phyloP scores from a whole-genome alignment of 2,888 invertebrate genomes.

The Cheilosia scutellata region DNA sequence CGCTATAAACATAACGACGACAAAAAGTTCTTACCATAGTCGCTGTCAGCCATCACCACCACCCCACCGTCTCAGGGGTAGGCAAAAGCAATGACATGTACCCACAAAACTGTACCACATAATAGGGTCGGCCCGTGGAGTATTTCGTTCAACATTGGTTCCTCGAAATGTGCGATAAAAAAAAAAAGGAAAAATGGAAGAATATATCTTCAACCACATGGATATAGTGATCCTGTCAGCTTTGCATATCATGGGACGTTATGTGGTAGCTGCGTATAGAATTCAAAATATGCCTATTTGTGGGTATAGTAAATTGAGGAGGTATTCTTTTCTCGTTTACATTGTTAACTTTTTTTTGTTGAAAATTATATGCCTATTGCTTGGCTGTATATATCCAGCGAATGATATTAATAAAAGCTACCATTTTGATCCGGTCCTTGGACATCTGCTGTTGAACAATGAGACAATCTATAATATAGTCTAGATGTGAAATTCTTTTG shows the following conservation, averaged over 20 bases:
- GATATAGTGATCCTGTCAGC: conserved; percentile 16
- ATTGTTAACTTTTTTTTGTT: conserved; percentile 17
- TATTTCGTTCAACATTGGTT: background rate
- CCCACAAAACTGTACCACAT: conserved; percentile 35
- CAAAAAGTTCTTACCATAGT: conserved; percentile 1
- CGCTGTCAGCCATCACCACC: conserved; percentile 1
- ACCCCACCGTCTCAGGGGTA: conserved; percentile 21
- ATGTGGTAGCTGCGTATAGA: background rate
- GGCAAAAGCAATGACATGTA: conserved; percentile 15
- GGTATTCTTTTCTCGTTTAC: conserved; percentile 37
- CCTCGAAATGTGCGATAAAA: background rate
- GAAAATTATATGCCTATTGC: conserved; percentile 6
- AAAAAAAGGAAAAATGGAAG: background rate
- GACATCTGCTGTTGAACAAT: conserved; percentile 33
- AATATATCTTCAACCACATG: conserved; percentile 8
- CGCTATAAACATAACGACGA: conserved; percentile 10
- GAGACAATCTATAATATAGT: background rate
- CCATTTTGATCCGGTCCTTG: conserved; percentile 24
- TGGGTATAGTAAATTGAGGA: conserved; percentile 20
- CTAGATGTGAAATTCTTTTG: background rate
- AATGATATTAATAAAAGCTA: conserved; percentile 5
- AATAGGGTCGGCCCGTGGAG: conserved; percentile 26
- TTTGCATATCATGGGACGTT: conserved; percentile 35
- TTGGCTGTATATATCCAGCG: background rate
- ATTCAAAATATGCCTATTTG: conserved; percentile 13